Base-by-base conservation (phyloP, 2,888 invertebrate genomes). In the Cerceris ruficornis region DNA sequence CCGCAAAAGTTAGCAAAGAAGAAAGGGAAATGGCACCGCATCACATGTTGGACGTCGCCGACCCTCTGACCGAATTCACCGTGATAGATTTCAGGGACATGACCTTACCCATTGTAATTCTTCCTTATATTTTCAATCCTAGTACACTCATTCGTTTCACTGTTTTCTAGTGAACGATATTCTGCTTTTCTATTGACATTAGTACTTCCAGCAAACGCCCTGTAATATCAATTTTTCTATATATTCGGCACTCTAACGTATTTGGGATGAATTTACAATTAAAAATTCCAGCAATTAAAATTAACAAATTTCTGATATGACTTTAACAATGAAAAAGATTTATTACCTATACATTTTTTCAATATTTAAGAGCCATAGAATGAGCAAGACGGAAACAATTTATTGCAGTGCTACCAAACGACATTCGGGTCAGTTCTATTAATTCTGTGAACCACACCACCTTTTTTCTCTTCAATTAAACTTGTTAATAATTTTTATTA, bases 1-100 rank as follows among this genome's bases (percentile, higher is more conserved):
- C 98, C 0, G 99, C 99, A 41, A 99, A 99, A 93, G 98, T 98
- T 0, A 97, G 97, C 0, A 91, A 89, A 28, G 95, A 96, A 83
- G 99, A 99, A 91, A 95, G 95, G 86, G 91, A 93, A 43, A 92
- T 94, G 86, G 96, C 95, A 0, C 95, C 94, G 0, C 99, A 99
- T 93, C 98, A 99, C 91, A 93, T 99, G 89, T 93, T 99, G 79
- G 97, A 98, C 91, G 95, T 98, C 76, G 93, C 98, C 71, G 95
- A 97, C 84, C 98, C 99, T 0, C 93, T 95, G 69, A 94, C 95
- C 88, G 94, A 94, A 78, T 98, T 95, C 92, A 97, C 96, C 7
- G 98, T 99, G 2, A 94, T 96, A 0, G 96, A 98, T 91, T 99
- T 97, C 93, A 94, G 97, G 74, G 96, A 97, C 91, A 93, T 94